Evolutionary conservation across 2,113 vertebrate genomes (phyloP).

Genomic region (Vimba vimba): DNA sequence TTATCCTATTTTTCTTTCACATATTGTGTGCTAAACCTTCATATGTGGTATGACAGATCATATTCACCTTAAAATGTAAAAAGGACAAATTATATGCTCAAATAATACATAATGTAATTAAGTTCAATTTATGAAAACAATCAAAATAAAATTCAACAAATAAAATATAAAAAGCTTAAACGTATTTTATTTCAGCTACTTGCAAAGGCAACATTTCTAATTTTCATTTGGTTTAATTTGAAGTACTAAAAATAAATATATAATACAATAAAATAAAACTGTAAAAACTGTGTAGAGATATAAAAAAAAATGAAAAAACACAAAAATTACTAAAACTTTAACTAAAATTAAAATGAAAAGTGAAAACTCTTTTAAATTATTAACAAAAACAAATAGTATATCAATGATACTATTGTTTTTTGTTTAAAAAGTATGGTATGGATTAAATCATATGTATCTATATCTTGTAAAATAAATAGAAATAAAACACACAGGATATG

Average conservation of each 20-base stretch:
- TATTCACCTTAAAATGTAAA: not conserved
- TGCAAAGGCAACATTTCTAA: too few species aligned
- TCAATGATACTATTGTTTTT: not conserved
- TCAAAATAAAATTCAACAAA: not conserved
- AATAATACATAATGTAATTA: not conserved
- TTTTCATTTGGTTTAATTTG: too few species aligned
- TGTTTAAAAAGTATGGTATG: not conserved
- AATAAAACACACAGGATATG: too few species aligned
- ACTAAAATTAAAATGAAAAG: not conserved
- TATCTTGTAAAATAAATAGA: not conserved
- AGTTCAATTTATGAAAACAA: not conserved
- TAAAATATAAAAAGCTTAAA: too few species aligned
- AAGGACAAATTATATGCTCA: not conserved
- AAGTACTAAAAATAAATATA: too few species aligned
- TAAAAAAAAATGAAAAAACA: too few species aligned
- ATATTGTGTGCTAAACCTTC: not conserved
- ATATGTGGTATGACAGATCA: not conserved
- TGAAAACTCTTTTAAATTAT: not conserved
- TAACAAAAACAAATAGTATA: not conserved
- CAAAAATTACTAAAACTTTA: too few species aligned
- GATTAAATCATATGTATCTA: not conserved
- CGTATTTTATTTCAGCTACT: too few species aligned
- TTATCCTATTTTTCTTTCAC: not conserved
- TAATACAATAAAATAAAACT: too few species aligned
- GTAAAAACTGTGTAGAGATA: too few species aligned